Conservation (phyloP, 37 sponge, comb jelly and placozoan genomes). For the Hormiphora californensis region DNA sequence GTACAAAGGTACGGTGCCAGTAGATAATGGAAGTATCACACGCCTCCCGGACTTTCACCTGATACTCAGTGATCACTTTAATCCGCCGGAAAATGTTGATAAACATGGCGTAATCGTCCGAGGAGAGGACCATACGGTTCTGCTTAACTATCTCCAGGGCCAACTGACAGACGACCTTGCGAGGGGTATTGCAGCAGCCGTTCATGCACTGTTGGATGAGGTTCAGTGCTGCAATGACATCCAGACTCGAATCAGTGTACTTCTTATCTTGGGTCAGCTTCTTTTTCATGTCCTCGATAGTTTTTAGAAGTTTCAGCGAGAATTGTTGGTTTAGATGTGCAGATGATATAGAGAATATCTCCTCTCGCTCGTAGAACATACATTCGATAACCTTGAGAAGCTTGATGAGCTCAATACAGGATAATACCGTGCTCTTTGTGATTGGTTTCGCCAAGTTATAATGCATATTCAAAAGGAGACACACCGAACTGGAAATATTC, state of each 20-base stretch:
- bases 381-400: slow-evolving; percentile 67
- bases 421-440: slow-evolving; percentile 72
- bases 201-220: slow-evolving; percentile 49
- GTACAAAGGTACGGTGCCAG: slow-evolving; percentile 79
- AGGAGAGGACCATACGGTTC: neutral
- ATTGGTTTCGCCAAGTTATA: slow-evolving; percentile 64
- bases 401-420: slow-evolving; percentile 72
- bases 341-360: slow-evolving; percentile 8
- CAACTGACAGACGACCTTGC: neutral
- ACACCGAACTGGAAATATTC: slow-evolving; percentile 59
- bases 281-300: slow-evolving; percentile 50
- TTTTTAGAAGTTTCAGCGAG: slow-evolving; percentile 20
- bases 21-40: slow-evolving; percentile 87
- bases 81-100: slow-evolving; percentile 4
- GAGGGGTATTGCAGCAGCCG: slow-evolving; percentile 9
- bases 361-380: slow-evolving; percentile 38
- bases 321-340: slow-evolving; percentile 52
- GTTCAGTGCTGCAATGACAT: slow-evolving; percentile 53
- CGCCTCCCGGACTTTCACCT: slow-evolving; percentile 56
- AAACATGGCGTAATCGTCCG: slow-evolving; percentile 26
- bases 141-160: slow-evolving; percentile 24
- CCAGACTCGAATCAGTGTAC: slow-evolving; percentile 54
- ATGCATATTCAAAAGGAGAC: slow-evolving; percentile 69
- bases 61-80: slow-evolving; percentile 30
- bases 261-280: slow-evolving; percentile 52